Base-by-base conservation (phyloP, 1,140 invertebrate species). In the Ctenoplectra terminalis region DNA sequence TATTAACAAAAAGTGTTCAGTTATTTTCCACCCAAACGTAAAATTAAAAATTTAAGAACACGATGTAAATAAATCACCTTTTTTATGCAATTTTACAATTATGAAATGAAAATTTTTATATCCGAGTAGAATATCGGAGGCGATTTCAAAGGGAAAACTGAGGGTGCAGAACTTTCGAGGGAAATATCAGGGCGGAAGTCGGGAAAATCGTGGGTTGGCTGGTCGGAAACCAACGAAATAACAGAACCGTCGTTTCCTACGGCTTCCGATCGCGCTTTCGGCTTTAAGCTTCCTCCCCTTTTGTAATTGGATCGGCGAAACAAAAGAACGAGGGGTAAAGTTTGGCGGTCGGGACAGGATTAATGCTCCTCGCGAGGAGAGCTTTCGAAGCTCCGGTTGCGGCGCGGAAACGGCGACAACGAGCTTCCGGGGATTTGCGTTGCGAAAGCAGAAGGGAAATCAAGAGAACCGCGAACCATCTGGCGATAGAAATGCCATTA, bases 271-370 rank as follows among this genome's bases (percentile, higher is more conserved):
- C 46, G 58, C 69, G 77, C 56, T 80, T 63, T 63, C 77, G 23
- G 56, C 56, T 72, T 73, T 72, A 63, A 73, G 56, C 69, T 17
- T 52, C 15, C 48, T 9, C n/a, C 20, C 58, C 58, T 37, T 64
- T 63, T 61, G 77, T 64, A 80, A 80, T 72, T 46, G 70, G 58
- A 73, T 80, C 58, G 37, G 0, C 5, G 77, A 46, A 73, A 80
- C 77, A 73, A 72, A 80, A 80, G 77, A 80, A 80, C 37, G 40
- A 29, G 40, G 66, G 23, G 48, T 64, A 73, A 73, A 58, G 73
- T 78, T 73, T 40, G 77, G 70, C 37, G 58, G 66, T 63, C 52
- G 76, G 37, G 76, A 79, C 46, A 79, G 58, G 69, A 73, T 63
- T 80, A 79, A 79, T 61, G 69, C 34, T 43, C 40, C 11, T 56